A percentile compares a stretch with the other conserved stretches of the same genome.
phyloP scores from a whole-genome alignment of 2,888 invertebrate species.

The Polyommatus icarus region DNA sequence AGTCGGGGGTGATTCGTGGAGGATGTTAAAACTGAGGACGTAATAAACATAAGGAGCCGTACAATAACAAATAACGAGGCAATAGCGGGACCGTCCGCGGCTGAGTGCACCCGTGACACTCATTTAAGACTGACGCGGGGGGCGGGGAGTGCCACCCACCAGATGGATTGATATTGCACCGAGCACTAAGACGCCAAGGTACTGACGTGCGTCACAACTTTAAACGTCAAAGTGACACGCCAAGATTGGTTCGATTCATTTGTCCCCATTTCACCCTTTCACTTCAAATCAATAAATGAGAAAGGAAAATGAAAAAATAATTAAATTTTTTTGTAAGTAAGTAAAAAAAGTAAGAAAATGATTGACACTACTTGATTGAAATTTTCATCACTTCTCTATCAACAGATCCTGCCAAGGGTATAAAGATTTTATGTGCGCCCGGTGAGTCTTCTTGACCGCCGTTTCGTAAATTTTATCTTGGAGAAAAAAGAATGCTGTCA shows the following conservation, averaged over 20 bases:
- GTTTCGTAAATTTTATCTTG: not conserved
- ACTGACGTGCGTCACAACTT: conserved; percentile 2
- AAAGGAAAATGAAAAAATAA: not conserved
- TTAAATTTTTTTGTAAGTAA: not conserved
- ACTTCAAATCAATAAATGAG: not conserved
- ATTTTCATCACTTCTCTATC: not conserved
- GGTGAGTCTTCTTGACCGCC: not conserved
- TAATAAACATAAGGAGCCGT: conserved; percentile 51
- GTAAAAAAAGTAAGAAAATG: not conserved
- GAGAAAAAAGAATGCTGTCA: not conserved
- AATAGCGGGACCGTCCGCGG: conserved; percentile 68
- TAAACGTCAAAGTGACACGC: conserved; percentile 12
- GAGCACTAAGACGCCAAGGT: conserved; percentile 67
- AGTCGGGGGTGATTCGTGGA: conserved; percentile 28
- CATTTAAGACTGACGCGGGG: conserved; percentile 79
- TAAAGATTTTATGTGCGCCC: conserved; percentile 13
- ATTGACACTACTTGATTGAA: not conserved
- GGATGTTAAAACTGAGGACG: conserved; percentile 43
- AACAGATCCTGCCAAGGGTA: not conserved
- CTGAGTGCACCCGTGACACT: conserved; percentile 77
- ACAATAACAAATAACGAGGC: conserved; percentile 71
- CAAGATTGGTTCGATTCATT: not conserved
- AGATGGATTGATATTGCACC: conserved; percentile 80
- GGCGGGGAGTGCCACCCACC: conserved; percentile 53
- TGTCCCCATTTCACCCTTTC: not conserved